phyloP scores from a whole-genome alignment of 2,888 invertebrate genomes.

The Flexamia atlantica region DNA sequence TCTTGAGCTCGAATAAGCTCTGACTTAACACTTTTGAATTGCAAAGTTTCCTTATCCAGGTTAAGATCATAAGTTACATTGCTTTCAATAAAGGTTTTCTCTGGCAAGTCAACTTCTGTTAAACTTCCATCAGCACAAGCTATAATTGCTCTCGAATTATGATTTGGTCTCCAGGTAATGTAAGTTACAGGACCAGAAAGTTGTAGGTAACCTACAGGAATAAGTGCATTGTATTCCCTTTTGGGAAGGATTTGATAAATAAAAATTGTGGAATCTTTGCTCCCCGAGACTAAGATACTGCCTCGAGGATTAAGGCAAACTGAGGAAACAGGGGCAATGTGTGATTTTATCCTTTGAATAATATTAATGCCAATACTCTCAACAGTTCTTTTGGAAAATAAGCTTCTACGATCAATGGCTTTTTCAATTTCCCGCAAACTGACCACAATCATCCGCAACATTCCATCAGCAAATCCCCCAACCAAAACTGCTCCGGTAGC shows the following conservation, averaged over 20 bases:
- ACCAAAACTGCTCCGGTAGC: constrained; percentile 81
- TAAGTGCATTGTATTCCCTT: constrained; percentile 73
- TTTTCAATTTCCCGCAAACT: constrained; percentile 57
- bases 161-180: constrained; percentile 82
- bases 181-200: constrained; percentile 81
- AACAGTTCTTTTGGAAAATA: neutral
- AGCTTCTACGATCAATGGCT: neutral
- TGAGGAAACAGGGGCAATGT: constrained; percentile 79
- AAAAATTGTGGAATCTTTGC: constrained; percentile 76
- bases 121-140: constrained; percentile 79
- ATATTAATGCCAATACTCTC: constrained; percentile 69
- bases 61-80: constrained; percentile 75
- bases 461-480: constrained; percentile 85
- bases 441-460: constrained; percentile 78
- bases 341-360: constrained; percentile 80
- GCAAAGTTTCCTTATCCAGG: constrained; percentile 73
- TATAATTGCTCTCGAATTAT: constrained; percentile 76
- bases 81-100: constrained; percentile 74
- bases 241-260: constrained; percentile 61
- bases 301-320: constrained; percentile 70
- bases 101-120: constrained; percentile 76
- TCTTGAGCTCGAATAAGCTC: constrained; percentile 79
- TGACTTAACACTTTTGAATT: constrained; percentile 80
- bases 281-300: constrained; percentile 81
- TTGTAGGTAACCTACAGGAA: constrained; percentile 83